Evolutionary conservation across 2,797 vertebrate species (phyloP).

Genomic region (Alosa sapidissima): DNA sequence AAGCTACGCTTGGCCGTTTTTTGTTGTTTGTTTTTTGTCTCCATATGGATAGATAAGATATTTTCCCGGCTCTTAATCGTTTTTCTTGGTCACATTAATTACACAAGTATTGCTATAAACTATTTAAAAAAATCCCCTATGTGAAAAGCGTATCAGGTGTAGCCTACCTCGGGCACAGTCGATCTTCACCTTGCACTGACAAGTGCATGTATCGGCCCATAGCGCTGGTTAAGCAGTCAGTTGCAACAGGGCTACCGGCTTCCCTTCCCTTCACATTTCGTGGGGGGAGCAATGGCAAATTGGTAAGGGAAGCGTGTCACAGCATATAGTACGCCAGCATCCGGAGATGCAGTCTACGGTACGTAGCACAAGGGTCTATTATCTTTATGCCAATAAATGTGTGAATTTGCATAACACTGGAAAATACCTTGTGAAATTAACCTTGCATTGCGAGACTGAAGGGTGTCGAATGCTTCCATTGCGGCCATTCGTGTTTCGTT

Average conservation of each 20-base stretch:
- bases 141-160: too few relatives aligned
- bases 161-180: too few relatives aligned
- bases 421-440: neutral
- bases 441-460: neutral
- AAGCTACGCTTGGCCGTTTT: too few relatives aligned
- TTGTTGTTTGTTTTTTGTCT: too few relatives aligned
- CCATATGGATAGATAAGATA: too few relatives aligned
- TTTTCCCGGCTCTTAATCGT: too few relatives aligned
- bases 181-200: too few relatives aligned
- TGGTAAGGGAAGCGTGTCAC: neutral
- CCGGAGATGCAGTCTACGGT: constrained; percentile 13
- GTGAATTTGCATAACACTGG: neutral
- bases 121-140: too few relatives aligned
- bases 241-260: neutral
- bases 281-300: neutral
- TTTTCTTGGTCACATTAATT: too few relatives aligned
- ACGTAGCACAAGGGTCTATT: neutral
- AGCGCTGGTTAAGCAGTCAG: neutral
- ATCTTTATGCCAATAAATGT: neutral
- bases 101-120: too few relatives aligned
- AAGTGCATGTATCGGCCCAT: neutral
- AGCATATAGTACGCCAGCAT: neutral
- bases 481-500: neutral
- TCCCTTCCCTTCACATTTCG: neutral
- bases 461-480: neutral